Conservation (phyloP, 2,113 vertebrate species). For the Nothoprocta pentlandii region DNA sequence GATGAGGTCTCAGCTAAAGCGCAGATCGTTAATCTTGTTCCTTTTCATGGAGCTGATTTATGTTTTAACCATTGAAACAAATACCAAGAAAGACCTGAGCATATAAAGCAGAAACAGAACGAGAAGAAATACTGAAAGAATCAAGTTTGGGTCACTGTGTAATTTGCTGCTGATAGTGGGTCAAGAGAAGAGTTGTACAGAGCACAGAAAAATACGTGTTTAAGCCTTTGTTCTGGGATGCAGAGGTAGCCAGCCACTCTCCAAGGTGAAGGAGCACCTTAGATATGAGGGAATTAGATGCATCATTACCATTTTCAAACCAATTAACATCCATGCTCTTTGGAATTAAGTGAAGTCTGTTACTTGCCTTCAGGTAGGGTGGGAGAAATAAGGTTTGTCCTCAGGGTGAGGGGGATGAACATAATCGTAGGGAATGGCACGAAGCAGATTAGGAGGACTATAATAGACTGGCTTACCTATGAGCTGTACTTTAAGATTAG, state of each 20-base stretch:
- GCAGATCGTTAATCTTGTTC: not conserved
- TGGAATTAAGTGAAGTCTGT: conserved; percentile 28
- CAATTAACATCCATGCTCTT: conserved; percentile 33
- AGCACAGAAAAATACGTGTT: not conserved
- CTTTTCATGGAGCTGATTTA: conserved; percentile 20
- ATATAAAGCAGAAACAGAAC: not conserved
- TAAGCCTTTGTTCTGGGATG: not conserved
- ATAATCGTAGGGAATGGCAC: not conserved
- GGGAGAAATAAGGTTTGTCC: not conserved
- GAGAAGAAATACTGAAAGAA: not conserved
- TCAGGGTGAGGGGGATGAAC: not conserved
- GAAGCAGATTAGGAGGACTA: conserved; percentile 42
- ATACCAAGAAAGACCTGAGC: not conserved
- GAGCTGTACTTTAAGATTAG: not conserved
- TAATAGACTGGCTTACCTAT: conserved; percentile 7
- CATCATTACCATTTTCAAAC: conserved; percentile 46
- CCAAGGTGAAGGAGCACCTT: not conserved
- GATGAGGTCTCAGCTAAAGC: not conserved
- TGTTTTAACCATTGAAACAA: not conserved
- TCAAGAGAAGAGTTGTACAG: not conserved
- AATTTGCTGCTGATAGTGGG: not conserved
- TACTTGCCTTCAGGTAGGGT: not conserved
- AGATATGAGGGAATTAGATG: conserved; percentile 37
- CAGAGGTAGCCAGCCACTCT: not conserved
- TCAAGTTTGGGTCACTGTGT: not conserved